phyloP scores from a whole-genome alignment of 2,888 invertebrate genomes.

The Linnaemya vulpina region DNA sequence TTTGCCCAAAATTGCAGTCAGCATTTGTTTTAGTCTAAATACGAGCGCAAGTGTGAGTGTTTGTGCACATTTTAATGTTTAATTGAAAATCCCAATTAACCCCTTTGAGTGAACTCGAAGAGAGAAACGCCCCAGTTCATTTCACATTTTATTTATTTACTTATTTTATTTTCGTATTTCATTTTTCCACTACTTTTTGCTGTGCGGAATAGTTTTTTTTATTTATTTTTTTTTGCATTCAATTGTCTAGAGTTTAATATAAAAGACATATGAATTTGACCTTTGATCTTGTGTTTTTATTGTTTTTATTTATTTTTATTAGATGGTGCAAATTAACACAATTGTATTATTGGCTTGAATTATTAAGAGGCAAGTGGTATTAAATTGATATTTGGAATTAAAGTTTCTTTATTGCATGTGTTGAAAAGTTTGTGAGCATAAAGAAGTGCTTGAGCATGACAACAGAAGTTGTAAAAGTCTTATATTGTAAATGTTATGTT shows the following conservation, averaged over 20 bases:
- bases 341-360: constrained; percentile 48
- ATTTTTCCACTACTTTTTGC: constrained; percentile 5
- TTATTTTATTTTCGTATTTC: neutral
- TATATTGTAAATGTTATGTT: too few relatives aligned
- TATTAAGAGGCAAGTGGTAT: constrained; percentile 15
- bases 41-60: neutral
- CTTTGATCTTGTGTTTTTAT: constrained; percentile 51
- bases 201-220: constrained; percentile 3
- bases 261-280: constrained; percentile 56
- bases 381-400: constrained; percentile 11
- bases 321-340: constrained; percentile 68
- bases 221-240: constrained; percentile 36
- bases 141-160: constrained; percentile 13
- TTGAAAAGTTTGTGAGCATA: neutral
- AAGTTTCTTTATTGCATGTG: neutral
- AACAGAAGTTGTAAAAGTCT: neutral
- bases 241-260: constrained; percentile 58
- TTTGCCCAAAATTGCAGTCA: constrained; percentile 1
- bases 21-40: neutral
- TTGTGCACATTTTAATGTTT: constrained; percentile 51
- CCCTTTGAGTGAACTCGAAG: constrained; percentile 64
- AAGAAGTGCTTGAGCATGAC: neutral
- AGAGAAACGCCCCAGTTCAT: constrained; percentile 49
- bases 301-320: constrained; percentile 36
- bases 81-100: constrained; percentile 71